Base-by-base conservation (phyloP, 2,797 vertebrate species). In the Acanthurus lineatus region DNA sequence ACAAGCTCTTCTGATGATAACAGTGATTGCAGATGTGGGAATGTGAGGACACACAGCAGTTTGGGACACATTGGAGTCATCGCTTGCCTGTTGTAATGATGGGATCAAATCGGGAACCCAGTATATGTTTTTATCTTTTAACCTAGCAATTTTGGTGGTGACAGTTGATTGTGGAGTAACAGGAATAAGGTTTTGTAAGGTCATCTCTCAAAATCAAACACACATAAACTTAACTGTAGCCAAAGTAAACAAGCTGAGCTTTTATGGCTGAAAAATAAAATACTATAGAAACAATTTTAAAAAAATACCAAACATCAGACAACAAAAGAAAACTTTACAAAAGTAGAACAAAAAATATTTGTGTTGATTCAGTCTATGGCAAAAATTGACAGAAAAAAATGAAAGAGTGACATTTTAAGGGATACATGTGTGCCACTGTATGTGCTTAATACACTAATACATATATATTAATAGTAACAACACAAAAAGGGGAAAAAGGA, bases 331-430 rank as follows among this genome's bases (percentile, higher is more conserved):
- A 42, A 9, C 14, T 20, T 6, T 2, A 17, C 15, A 4, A 62
- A 28, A 9, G 45, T 17, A 48, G 19, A n/a, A 16, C 19, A 45
- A 53, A 48, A 45, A 53, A 53, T 7, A 12, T 38, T 42, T 51
- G 28, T 20, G 48, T 53, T 9, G 61, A 42, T 52, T 52, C 15
- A 52, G 40, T 14, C 16, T 74, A 22, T 28, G 25, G 44, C 20
- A 32, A 60, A n/a, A 56, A 28, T 12, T 38, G 62, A 49, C 69
- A 80, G 40, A 42, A 68, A 80, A 54, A 42, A 56, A 52, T 19
- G n/a, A 58, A 48, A 61, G 4, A 40, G 25, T 22, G 60, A 76
- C 52, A 60, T 45, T 53, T 28, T 8, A 71, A 38, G 47, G 20
- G 66, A 66, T 51, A 68, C 38, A 40, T 69, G 51, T 22, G 4